Evolutionary conservation across 1,140 invertebrate species (phyloP).

Genomic region (Heliconius eleuchia): DNA sequence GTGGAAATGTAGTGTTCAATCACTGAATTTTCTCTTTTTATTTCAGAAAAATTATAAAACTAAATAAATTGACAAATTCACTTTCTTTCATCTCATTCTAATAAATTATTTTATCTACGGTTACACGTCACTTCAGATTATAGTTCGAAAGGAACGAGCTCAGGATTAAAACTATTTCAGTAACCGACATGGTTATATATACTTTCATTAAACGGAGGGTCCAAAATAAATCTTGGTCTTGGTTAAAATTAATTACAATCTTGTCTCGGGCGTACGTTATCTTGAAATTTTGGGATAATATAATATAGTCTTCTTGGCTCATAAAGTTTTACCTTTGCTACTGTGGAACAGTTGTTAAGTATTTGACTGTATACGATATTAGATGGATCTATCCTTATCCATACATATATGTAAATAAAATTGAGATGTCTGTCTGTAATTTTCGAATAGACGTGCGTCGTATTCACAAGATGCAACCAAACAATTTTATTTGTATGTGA

Average conservation of each 20-base stretch:
- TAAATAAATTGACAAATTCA: background rate
- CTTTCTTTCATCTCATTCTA: background rate
- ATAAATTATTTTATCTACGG: constrained; percentile 6
- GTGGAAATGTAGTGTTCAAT: too few species aligned
- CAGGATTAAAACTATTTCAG: constrained; percentile 31
- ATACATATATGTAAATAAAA: too few species aligned
- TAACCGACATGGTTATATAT: constrained; percentile 20
- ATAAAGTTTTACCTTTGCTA: constrained; percentile 21
- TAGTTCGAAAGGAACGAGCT: background rate
- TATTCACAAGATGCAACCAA: too few species aligned
- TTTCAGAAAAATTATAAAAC: too few species aligned
- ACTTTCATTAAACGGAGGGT: constrained; percentile 31
- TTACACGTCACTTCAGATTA: background rate
- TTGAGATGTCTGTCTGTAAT: too few species aligned
- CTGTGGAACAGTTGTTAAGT: background rate
- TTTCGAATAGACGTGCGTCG: too few species aligned
- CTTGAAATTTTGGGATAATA: constrained; percentile 37
- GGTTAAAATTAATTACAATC: constrained; percentile 38
- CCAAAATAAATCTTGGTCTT: constrained; percentile 37
- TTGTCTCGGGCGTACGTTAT: constrained; percentile 32
- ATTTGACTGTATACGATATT: too few species aligned
- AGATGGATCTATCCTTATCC: too few species aligned
- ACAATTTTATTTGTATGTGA: too few species aligned
- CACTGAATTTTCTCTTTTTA: too few species aligned
- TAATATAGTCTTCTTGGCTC: constrained; percentile 4